phyloP scores from a whole-genome alignment of 2,888 invertebrate species.

The Dermolepida albohirtum region DNA sequence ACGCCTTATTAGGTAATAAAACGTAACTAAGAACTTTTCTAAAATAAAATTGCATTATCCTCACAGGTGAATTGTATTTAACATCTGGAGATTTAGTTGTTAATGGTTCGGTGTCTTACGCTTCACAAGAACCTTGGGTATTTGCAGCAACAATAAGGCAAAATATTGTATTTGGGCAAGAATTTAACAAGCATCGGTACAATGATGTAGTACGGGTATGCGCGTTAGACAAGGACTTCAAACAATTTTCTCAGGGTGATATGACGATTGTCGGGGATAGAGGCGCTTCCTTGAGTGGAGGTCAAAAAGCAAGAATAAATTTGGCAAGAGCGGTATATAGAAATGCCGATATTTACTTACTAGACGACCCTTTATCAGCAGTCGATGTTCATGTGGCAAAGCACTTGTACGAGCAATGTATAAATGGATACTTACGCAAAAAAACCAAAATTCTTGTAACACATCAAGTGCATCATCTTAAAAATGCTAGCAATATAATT shows the following conservation, averaged over 20 bases:
- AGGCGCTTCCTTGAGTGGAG: slow-evolving; percentile 84
- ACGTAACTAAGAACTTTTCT: background rate
- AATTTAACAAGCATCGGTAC: slow-evolving; percentile 72
- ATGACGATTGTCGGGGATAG: slow-evolving; percentile 83
- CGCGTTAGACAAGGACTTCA: slow-evolving; percentile 79
- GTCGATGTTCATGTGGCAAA: slow-evolving; percentile 86
- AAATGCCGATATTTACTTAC: slow-evolving; percentile 81
- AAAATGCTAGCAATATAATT: slow-evolving; percentile 75
- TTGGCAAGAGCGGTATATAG: slow-evolving; percentile 76
- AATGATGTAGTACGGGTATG: slow-evolving; percentile 73
- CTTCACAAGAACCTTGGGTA: slow-evolving; percentile 89
- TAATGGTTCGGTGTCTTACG: slow-evolving; percentile 77
- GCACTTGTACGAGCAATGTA: slow-evolving; percentile 83
- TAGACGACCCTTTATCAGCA: slow-evolving; percentile 90
- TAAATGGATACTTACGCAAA: slow-evolving; percentile 73
- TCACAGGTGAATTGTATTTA: slow-evolving; percentile 70
- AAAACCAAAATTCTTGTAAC: slow-evolving; percentile 84
- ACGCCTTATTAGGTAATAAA: slow-evolving; percentile 78
- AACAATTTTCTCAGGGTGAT: slow-evolving; percentile 77
- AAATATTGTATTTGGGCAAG: slow-evolving; percentile 87
- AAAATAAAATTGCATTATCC: background rate
- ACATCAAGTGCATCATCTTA: slow-evolving; percentile 87
- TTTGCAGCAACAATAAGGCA: slow-evolving; percentile 82
- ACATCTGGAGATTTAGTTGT: slow-evolving; percentile 73
- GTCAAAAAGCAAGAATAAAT: slow-evolving; percentile 83